Base-by-base conservation (phyloP, 2,888 invertebrate species). In the Eretmocerus hayati region DNA sequence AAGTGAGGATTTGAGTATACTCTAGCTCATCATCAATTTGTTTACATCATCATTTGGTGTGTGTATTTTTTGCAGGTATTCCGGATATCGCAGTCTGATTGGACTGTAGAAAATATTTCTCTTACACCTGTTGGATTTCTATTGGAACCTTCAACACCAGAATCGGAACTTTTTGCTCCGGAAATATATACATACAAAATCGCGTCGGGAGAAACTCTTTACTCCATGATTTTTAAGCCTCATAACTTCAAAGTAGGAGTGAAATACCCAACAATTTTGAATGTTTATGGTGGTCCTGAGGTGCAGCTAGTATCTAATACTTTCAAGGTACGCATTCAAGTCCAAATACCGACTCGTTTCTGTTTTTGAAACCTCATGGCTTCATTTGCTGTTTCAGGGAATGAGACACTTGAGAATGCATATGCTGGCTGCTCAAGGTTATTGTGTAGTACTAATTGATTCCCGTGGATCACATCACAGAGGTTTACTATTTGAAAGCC, bases 211-310 rank as follows among this genome's bases (percentile, higher is more conserved):
- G 83, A 85, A 59, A 77, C 79, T 15, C 74, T 90, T 48, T 85
- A 87, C 62, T 92, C 94, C 38, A 88, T 95, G 83, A 84, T 94
- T 56, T 94, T 93, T 75, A 87, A 89, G 63, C 90, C 90, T 2
- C 83, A 84, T 64, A 80, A 81, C 66, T 83, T 80, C 61, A 76
- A 79, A 58, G 74, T 76, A 1, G 81, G 80, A 6, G 71, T 73
- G 13, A 82, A 85, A 53, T 92, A 93, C 75, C 96, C 99, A 1
- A 93, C 94, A 15, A 86, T 99, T 52, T 79, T 97, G 42, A 93
- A 94, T 72, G 91, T 99, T 45, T 99, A 99, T 69, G 99, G 95
- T 3, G 99, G 99, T 0, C 99, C 99, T 0, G 95, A 96, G 71
- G 94, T 97, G 40, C 97, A 99, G 75, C 81, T 95, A 32, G 97